Evolutionary conservation across 1,140 invertebrate genomes (phyloP).

Genomic region (Dendrolimus kikuchii): DNA sequence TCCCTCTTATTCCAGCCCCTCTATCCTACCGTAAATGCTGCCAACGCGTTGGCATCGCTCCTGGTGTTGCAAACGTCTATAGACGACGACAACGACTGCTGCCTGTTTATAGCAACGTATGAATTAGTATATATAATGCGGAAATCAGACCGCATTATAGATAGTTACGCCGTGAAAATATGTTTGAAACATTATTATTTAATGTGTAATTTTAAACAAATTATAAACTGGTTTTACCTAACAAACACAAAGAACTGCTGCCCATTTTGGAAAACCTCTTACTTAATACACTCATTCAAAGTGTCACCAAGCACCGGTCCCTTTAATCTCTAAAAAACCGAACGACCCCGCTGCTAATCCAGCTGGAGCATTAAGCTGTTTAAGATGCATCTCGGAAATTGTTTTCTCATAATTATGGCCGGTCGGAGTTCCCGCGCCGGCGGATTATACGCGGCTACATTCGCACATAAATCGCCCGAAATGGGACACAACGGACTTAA

Average conservation of each 20-base stretch:
- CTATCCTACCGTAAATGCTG: too few relatives aligned
- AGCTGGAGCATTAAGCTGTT: slow-evolving; percentile 54
- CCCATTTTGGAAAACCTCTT: not conserved
- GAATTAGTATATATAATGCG: too few relatives aligned
- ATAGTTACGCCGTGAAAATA: too few relatives aligned
- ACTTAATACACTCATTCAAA: slow-evolving; percentile 2
- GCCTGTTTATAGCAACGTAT: too few relatives aligned
- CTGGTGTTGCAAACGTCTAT: too few relatives aligned
- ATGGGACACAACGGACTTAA: slow-evolving; percentile 65
- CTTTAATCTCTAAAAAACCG: slow-evolving; percentile 25
- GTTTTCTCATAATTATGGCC: slow-evolving; percentile 69
- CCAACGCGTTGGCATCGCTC: too few relatives aligned
- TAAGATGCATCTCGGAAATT: slow-evolving; percentile 64
- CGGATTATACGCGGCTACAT: slow-evolving; percentile 55
- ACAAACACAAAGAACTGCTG: not conserved
- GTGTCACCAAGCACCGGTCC: slow-evolving; percentile 6
- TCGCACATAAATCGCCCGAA: slow-evolving; percentile 64
- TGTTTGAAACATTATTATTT: too few relatives aligned
- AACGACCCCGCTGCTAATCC: slow-evolving; percentile 45
- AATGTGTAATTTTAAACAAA: too few relatives aligned
- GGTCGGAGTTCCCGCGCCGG: slow-evolving; percentile 29
- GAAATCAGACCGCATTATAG: too few relatives aligned
- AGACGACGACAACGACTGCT: too few relatives aligned
- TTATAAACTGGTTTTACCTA: too few relatives aligned
- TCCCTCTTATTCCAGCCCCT: too few relatives aligned